A percentile compares a stretch with the other conserved stretches of the same genome.
These are phyloP conservation scores for Clarias macrocephalus DNA, from an alignment of 2,113 vertebrate species.

Conservation along the genomic window DNA sequence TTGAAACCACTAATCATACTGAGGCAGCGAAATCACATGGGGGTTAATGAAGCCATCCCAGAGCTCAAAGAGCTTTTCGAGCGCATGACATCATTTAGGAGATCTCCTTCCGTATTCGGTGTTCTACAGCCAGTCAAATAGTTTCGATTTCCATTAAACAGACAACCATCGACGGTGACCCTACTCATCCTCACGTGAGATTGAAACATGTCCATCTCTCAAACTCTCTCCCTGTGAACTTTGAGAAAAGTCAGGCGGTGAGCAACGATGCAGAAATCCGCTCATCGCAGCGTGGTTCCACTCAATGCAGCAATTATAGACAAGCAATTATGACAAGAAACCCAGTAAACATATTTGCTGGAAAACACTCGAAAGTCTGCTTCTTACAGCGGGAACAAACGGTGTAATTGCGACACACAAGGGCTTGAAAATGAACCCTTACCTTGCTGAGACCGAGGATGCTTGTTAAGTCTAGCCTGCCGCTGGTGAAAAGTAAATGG, in stretches of 20 bases:
- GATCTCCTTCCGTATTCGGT: not conserved
- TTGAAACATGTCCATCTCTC: not conserved
- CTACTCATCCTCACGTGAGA: not conserved
- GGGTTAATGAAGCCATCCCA: not conserved
- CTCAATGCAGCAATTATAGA: not conserved
- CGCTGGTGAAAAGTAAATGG: not conserved
- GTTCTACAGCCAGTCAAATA: not conserved
- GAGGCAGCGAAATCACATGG: too few species aligned
- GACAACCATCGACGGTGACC: not conserved
- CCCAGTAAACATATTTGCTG: not conserved
- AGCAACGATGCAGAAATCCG: not conserved
- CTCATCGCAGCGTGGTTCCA: not conserved
- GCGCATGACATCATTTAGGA: not conserved
- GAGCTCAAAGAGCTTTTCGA: not conserved
- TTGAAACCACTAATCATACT: too few species aligned
- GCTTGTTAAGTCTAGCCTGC: conserved; percentile 15
- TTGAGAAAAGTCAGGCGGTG: not conserved
- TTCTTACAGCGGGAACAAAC: conserved; percentile 21
- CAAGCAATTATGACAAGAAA: not conserved
- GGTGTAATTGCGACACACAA: not conserved
- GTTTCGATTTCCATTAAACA: not conserved
- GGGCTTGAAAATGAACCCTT: conserved; percentile 35
- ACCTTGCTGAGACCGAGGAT: conserved; percentile 38
- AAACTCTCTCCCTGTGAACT: not conserved
- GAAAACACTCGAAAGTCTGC: not conserved